phyloP scores from a whole-genome alignment of 92 coral and sea anemone species.

The Hydrozoanthus gracilis region DNA sequence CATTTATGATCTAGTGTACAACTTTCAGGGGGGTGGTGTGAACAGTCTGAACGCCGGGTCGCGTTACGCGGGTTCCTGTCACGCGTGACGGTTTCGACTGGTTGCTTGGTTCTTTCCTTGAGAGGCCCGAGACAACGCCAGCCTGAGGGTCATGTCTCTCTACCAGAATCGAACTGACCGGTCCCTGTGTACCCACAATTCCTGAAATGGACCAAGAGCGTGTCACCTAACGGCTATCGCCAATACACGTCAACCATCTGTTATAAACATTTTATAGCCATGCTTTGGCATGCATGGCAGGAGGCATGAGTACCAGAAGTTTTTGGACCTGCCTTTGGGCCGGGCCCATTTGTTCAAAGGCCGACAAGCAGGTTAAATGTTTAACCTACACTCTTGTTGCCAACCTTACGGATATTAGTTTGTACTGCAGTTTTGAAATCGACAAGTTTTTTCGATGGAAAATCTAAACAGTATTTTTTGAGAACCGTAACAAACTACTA shows the following conservation, averaged over 20 bases:
- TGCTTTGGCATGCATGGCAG: too few species aligned
- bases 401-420: too few species aligned
- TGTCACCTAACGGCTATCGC: not conserved
- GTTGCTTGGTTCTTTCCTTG: constrained; percentile 59
- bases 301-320: too few species aligned
- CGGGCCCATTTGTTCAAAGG: too few species aligned
- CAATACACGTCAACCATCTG: not conserved
- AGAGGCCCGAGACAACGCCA: constrained; percentile 63
- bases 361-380: too few species aligned
- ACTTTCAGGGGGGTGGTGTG: constrained; percentile 97
- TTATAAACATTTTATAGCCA: too few species aligned
- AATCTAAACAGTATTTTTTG: too few species aligned
- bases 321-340: too few species aligned
- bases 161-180: constrained; percentile 93
- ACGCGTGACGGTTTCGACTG: constrained; percentile 62
- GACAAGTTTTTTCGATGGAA: too few species aligned
- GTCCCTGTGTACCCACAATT: constrained; percentile 90
- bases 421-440: too few species aligned
- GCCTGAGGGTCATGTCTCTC: constrained; percentile 86
- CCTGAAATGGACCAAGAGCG: constrained; percentile 38
- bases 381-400: too few species aligned
- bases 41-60: constrained; percentile 79
- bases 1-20: constrained; percentile 66
- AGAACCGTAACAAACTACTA: too few species aligned
- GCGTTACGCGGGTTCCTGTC: constrained; percentile 66